A percentile compares a stretch with the other conserved stretches of the same genome.
phyloP scores from a whole-genome alignment of 92 coral and sea anemone species.

The Paramuricea clavata region DNA sequence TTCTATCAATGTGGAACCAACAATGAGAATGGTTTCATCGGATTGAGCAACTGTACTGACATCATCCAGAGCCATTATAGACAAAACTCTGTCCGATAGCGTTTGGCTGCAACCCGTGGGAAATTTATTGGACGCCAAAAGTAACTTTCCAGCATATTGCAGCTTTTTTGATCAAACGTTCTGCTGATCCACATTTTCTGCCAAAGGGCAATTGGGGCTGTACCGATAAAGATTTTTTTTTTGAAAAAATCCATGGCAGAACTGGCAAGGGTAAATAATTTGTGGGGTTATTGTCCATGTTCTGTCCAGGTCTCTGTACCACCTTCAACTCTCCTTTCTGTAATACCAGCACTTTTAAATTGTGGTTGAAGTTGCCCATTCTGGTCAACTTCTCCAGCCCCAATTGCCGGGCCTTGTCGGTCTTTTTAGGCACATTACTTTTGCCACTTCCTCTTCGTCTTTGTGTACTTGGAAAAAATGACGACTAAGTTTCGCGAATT shows the following conservation, averaged over 20 bases:
- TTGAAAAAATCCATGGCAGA: too few relatives aligned
- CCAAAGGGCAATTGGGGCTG: too few relatives aligned
- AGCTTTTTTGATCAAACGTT: too few relatives aligned
- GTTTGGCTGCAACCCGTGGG: too few relatives aligned
- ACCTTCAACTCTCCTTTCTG: background rate
- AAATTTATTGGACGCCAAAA: too few relatives aligned
- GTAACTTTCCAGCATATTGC: background rate
- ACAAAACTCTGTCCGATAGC: background rate
- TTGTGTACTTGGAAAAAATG: too few relatives aligned
- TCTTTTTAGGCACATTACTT: background rate
- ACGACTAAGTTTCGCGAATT: background rate
- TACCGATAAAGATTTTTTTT: too few relatives aligned
- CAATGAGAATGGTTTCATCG: background rate
- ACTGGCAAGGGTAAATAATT: too few relatives aligned
- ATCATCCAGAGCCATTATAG: background rate
- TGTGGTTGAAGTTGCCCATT: slow-evolving; percentile 12
- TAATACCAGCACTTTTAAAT: background rate
- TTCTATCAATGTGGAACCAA: background rate
- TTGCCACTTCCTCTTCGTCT: background rate
- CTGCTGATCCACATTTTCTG: too few relatives aligned
- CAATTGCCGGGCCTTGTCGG: background rate
- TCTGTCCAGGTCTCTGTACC: too few relatives aligned
- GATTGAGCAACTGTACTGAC: background rate
- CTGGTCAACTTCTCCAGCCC: background rate
- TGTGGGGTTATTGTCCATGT: background rate